Evolutionary conservation across 1,140 invertebrate species (phyloP), one percentile per base, ranked within the genome.

Genomic region (Zaprionus lachaisei): DNA sequence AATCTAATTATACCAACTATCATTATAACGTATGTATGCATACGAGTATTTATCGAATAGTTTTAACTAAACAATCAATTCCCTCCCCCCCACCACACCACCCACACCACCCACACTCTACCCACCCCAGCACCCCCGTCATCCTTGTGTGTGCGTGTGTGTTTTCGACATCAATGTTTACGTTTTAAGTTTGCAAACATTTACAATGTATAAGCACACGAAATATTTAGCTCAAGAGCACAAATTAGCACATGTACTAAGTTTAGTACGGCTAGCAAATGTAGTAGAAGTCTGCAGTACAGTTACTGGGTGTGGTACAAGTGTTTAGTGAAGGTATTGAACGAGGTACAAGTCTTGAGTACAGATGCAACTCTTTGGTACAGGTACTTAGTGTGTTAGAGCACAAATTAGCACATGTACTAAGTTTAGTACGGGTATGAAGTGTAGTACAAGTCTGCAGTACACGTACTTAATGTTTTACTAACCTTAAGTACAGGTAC

Each of bases 11-110:
- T 62, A 62, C 58, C 58, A 70, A 70, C 57, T 70, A 70, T 70
- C 47, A 11, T 70, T 62, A 62, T 70, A 54, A 54, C 58, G 67
- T 70, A 70, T 70, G 67, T 70, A 70, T 68, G 49, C 9, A 44
- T 62, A 70, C 67, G 67, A 55, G 56, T 71, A 75, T 75, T 61
- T 75, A 75, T 75, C 67, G 72, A 71, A 75, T 75, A 75, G 72
- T 71, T 75, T 70, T 75, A 75, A 74, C 72, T 69, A 69, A 34
- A 57, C 41, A 56, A 57, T 34, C 61, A 56, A 28, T 20, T n/a
- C 20, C 24, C 14, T 12, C 6, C 17, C 57, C 34, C 14, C 9
- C 20, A n/a, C 20, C 1, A 20, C 20, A 17, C n/a, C 17, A 41
- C n/a, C 14, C 34, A 22, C 20, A 22, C 20, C 56, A 38, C 17